Percentiles rank a stretch among this genome's conserved stretches.
Evolutionary conservation across 2,113 vertebrate species (phyloP).

Genomic region (Nesoenas mayeri): DNA sequence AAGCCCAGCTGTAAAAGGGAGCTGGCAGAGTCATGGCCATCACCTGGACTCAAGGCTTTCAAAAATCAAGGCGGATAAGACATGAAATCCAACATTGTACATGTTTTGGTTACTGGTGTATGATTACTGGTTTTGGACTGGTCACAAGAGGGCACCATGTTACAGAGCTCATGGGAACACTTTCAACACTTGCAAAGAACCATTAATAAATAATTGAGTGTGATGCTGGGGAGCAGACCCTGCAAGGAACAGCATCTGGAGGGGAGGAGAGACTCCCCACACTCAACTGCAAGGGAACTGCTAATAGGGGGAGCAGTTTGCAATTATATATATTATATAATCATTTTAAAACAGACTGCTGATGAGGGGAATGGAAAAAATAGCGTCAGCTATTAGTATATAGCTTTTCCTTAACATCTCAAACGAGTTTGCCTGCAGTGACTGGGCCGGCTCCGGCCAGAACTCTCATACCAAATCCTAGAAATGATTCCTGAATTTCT

Average conservation of each 20-base stretch:
- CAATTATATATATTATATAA: background rate
- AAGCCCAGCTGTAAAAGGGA: background rate
- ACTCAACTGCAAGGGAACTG: background rate
- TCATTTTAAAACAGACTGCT: accelerated
- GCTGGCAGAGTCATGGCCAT: background rate
- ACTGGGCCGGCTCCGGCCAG: background rate
- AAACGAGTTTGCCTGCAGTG: background rate
- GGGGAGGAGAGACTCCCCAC: background rate
- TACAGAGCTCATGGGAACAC: background rate
- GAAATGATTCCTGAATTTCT: background rate
- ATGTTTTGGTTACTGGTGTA: accelerated
- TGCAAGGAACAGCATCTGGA: background rate
- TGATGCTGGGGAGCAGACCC: accelerated
- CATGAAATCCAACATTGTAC: background rate
- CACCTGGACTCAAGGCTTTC: background rate
- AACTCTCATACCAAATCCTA: background rate
- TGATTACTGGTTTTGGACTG: background rate
- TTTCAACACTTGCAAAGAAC: background rate
- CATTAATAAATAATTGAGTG: background rate
- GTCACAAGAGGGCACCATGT: slow-evolving; percentile 68
- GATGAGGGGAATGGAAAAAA: background rate
- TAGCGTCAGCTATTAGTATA: background rate
- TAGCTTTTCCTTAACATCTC: background rate
- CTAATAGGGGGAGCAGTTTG: background rate
- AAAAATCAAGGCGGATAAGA: background rate